Base-by-base conservation (phyloP, 1,140 invertebrate species). In the Phymastichus coffea region DNA sequence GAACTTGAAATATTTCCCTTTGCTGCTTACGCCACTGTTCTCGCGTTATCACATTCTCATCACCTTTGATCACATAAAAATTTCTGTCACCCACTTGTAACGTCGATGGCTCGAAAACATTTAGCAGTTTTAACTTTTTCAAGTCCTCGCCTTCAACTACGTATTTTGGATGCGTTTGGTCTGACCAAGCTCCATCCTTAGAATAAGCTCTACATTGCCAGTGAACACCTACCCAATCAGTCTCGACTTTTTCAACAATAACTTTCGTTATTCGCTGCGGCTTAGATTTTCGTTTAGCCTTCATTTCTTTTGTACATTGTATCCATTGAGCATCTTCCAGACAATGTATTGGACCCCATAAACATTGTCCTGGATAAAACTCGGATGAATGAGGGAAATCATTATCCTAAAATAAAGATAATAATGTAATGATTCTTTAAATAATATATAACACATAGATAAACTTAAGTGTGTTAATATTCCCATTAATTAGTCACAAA, bases 31-130 rank as follows among this genome's bases (percentile, higher is more conserved):
- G 74, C 85, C 86, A 87, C 47, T 85, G 81, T 51, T 84, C 81
- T 28, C 82, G 74, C 0, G 80, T 81, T 38, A 85, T 77, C 9
- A 86, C 72, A 30, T 77, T 74, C 61, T 89, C 87, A 28, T 74
- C 72, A 8, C 83, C 81, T 70, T 83, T 84, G 25, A 88, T 79
- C 1, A 79, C 77, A 74, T 89, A 89, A 66, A 83, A 85, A 68
- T 88, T 90, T 60, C 90, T 83, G 79, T 95, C 92, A 41, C 92
- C 92, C 33, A 95, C 87, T 82, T 95, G 92, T 41, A 93, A 81
- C 41, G 90, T 92, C 71, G 91, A 94, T n/a, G 91, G 88, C 67
- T 92, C 89, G 70, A 94, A 95, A 19, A 93, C 86, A 73, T 94
- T 93, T 22, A 95, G 78, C 43, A 89, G 80, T 67, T 90, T 89